phyloP scores from a whole-genome alignment of 2,888 invertebrate species.

The Aphelenchoides bicaudatus region DNA sequence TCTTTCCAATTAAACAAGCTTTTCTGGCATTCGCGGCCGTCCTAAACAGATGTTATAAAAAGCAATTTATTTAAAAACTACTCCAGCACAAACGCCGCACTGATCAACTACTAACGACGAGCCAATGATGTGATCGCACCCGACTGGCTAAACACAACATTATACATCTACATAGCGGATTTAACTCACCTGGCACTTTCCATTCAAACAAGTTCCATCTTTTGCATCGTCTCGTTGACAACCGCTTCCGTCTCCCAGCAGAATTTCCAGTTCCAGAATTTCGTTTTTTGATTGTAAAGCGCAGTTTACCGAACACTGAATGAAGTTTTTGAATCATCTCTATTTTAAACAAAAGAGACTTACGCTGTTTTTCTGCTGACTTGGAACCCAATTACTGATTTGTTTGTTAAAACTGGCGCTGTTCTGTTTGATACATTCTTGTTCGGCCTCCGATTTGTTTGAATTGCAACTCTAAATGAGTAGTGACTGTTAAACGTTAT shows the following conservation, averaged over 20 bases:
- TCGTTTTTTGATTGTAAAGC: neutral
- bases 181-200: conserved; percentile 28
- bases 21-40: conserved; percentile 70
- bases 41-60: too few species aligned
- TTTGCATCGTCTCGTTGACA: conserved; percentile 39
- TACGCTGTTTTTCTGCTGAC: neutral
- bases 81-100: conserved; percentile 67
- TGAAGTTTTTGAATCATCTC: neutral
- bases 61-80: too few species aligned
- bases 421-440: too few species aligned
- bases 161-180: neutral
- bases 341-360: neutral
- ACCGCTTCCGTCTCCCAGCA: conserved; percentile 33
- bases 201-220: conserved; percentile 20
- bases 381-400: neutral
- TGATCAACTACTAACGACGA: conserved; percentile 64
- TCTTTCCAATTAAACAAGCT: conserved; percentile 83
- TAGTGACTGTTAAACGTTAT: too few species aligned
- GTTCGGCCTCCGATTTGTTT: too few species aligned
- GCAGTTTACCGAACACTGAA: conserved; percentile 6
- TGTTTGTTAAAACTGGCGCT: too few species aligned
- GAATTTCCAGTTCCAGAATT: neutral
- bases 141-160: conserved; percentile 61
- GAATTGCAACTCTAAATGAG: too few species aligned
- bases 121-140: conserved; percentile 66